These are phyloP conservation scores for Lottia gigantea DNA, from an alignment of 2,888 invertebrate species.

Conservation along the genomic window DNA sequence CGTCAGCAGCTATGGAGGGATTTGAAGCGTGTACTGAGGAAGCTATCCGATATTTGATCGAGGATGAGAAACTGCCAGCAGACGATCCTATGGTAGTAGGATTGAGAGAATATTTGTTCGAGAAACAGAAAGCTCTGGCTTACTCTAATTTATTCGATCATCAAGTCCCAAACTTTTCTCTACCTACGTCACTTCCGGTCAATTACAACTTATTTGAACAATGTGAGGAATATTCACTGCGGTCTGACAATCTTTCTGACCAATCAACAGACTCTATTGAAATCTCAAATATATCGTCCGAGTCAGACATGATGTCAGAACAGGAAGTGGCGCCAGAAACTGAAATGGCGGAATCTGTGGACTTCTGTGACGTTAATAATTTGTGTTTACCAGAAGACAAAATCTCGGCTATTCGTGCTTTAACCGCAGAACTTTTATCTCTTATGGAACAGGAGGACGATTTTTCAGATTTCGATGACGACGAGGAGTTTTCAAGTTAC, in stretches of 20 bases:
- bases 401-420: slow-evolving; percentile 29
- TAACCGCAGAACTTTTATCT: slow-evolving; percentile 39
- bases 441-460: slow-evolving; percentile 31
- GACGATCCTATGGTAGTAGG: slow-evolving; percentile 46
- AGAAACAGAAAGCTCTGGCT: slow-evolving; percentile 31
- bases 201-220: background rate
- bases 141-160: background rate
- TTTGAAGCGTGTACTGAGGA: slow-evolving; percentile 49
- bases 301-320: slow-evolving; percentile 8
- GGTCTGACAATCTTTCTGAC: slow-evolving; percentile 20
- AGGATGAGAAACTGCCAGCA: slow-evolving; percentile 40
- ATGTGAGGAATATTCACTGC: slow-evolving; percentile 21
- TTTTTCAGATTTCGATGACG: slow-evolving; percentile 28
- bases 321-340: background rate
- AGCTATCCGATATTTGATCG: slow-evolving; percentile 44
- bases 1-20: slow-evolving; percentile 37
- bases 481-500: background rate
- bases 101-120: slow-evolving; percentile 37
- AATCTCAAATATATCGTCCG: slow-evolving; percentile 8
- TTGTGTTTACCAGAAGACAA: slow-evolving; percentile 16
- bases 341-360: background rate
- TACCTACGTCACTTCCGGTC: background rate
- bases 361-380: background rate
- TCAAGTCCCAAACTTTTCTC: background rate
- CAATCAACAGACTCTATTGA: slow-evolving; percentile 11